Percentiles rank a stretch among this genome's conserved stretches.
Conservation (phyloP, 2,888 invertebrate species). For the Thymelicus acteon region DNA sequence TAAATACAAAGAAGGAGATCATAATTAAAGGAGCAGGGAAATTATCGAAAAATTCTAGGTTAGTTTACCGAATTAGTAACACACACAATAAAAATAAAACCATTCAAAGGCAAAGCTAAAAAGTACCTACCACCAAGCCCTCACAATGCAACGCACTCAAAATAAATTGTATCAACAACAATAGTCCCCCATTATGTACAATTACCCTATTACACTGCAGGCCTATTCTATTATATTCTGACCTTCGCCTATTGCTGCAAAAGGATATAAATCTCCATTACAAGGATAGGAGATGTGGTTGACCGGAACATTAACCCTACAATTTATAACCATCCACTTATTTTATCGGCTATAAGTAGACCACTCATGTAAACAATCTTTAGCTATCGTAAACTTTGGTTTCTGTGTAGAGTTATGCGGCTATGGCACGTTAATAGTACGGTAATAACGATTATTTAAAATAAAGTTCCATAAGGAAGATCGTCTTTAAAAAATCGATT, state of each 20-base stretch:
- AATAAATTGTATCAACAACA: constrained; percentile 1
- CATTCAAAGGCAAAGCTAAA: background rate
- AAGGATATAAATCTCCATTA: constrained; percentile 66
- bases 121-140: background rate
- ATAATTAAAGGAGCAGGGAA: too few species aligned
- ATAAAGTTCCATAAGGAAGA: too few species aligned
- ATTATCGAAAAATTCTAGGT: too few species aligned
- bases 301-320: constrained; percentile 56
- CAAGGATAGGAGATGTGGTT: constrained; percentile 38
- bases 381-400: constrained; percentile 22
- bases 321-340: constrained; percentile 40
- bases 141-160: background rate
- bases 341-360: constrained; percentile 55
- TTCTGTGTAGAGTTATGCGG: background rate
- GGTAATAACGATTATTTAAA: too few species aligned
- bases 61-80: too few species aligned
- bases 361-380: constrained; percentile 43
- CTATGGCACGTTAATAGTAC: too few species aligned
- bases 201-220: constrained; percentile 43
- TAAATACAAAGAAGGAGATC: too few species aligned
- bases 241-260: constrained; percentile 38
- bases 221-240: constrained; percentile 35
- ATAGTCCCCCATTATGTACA: constrained; percentile 38
- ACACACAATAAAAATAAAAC: too few species aligned
- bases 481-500: too few species aligned